Conservation (phyloP, 2,797 vertebrate species). For the Fratercula arctica region DNA sequence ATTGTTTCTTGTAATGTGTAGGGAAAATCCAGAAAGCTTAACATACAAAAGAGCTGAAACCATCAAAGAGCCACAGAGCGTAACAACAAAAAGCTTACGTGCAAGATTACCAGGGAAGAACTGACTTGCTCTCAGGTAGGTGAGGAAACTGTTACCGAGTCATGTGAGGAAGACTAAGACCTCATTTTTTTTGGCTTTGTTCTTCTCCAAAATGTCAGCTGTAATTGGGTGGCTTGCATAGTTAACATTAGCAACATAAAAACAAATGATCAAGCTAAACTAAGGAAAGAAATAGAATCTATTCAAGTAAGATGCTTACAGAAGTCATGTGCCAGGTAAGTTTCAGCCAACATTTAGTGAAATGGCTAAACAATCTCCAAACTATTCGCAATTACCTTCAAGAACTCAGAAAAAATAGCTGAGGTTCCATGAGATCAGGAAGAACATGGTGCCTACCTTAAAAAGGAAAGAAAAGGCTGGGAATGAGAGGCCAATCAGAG, state of each 20-base stretch:
- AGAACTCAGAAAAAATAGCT: not conserved
- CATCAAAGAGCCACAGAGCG: not conserved
- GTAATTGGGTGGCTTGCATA: not conserved
- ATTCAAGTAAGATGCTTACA: not conserved
- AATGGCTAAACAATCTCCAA: not conserved
- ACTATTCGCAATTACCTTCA: not conserved
- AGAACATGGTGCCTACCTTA: not conserved
- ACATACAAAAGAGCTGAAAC: not conserved
- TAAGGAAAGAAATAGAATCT: not conserved
- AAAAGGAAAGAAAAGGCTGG: not conserved
- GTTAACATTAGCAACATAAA: not conserved
- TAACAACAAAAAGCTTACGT: not conserved
- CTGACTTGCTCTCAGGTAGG: not conserved
- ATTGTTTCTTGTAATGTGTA: not conserved
- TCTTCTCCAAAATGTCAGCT: not conserved
- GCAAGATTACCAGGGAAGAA: not conserved
- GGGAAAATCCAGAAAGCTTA: not conserved
- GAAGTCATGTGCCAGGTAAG: not conserved
- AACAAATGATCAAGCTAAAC: not conserved
- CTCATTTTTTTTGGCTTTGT: not conserved
- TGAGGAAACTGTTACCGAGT: not conserved
- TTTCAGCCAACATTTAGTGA: not conserved
- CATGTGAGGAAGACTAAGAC: not conserved
- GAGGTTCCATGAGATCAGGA: not conserved
- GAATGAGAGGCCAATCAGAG: not conserved